Evolutionary conservation across 2,888 invertebrate species (phyloP).

Genomic region (Dusona sp.): DNA sequence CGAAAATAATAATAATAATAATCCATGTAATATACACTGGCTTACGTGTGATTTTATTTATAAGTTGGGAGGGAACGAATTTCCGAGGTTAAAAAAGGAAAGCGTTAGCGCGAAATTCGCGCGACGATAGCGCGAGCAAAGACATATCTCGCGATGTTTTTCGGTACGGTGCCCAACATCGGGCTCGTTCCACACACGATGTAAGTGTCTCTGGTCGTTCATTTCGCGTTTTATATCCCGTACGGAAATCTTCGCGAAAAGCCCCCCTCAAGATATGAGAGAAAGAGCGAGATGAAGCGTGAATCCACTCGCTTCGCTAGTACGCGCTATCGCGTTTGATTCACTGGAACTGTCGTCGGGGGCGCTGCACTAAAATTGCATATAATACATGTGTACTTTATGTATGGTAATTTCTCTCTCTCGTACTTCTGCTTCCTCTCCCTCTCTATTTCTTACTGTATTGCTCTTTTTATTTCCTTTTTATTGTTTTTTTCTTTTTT

Average conservation of each 20-base stretch:
- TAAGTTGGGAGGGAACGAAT: conserved; percentile 71
- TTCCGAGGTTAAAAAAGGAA: conserved; percentile 37
- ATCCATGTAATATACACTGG: conserved; percentile 2
- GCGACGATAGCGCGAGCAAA: conserved; percentile 58
- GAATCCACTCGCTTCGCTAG: conserved; percentile 40
- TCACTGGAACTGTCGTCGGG: conserved; percentile 61
- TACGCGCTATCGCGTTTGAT: conserved; percentile 64
- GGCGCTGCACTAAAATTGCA: conserved; percentile 43
- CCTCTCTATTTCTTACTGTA: conserved; percentile 9
- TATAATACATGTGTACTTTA: conserved; percentile 20
- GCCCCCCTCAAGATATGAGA: conserved; percentile 66
- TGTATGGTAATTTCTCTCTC: conserved; percentile 26
- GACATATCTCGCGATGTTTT: conserved; percentile 59
- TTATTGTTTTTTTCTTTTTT: neutral
- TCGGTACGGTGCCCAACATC: conserved; percentile 44
- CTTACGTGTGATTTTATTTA: conserved; percentile 83
- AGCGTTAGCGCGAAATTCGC: conserved; percentile 55
- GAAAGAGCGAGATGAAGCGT: conserved; percentile 32
- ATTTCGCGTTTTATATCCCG: conserved; percentile 83
- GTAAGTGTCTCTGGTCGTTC: conserved; percentile 79
- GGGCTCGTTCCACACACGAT: conserved; percentile 60
- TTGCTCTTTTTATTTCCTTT: neutral
- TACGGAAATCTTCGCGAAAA: conserved; percentile 72
- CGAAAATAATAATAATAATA: conserved; percentile 34
- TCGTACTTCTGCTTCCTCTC: neutral